Conservation (phyloP, 1,140 invertebrate species). For the Dufourea novaeangliae region DNA sequence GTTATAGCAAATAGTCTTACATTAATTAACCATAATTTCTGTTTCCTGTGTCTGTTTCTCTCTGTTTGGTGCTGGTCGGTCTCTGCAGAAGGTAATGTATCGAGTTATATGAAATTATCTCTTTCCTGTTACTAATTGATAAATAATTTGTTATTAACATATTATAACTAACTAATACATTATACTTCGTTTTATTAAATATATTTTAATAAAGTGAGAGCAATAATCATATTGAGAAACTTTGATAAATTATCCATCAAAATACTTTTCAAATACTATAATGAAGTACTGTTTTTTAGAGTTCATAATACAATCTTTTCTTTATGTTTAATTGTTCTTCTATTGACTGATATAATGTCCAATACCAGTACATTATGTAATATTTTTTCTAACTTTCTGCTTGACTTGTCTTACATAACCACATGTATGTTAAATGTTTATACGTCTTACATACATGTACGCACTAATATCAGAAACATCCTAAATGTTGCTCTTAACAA, state of each 20-base stretch:
- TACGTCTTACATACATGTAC: not conserved
- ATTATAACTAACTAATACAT: not conserved
- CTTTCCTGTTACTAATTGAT: not conserved
- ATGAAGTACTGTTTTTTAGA: not conserved
- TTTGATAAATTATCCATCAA: no score
- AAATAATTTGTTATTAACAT: conserved; percentile 4
- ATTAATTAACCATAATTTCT: conserved; percentile 77
- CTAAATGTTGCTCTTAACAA: not conserved
- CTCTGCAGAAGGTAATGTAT: conserved; percentile 81
- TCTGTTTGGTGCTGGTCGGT: conserved; percentile 80
- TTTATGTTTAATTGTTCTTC: not conserved
- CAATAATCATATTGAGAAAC: not conserved
- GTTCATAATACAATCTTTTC: not conserved
- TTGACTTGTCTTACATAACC: conserved; percentile 2
- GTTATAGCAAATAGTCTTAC: conserved; percentile 31
- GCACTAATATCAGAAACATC: not conserved
- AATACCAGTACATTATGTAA: conserved; percentile 1
- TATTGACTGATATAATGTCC: not conserved
- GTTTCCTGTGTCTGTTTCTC: conserved; percentile 80
- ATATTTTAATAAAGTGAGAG: not conserved
- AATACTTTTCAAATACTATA: no score
- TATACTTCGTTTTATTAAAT: not conserved
- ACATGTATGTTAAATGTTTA: not conserved
- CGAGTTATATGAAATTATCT: conserved; percentile 12
- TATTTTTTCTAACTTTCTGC: conserved; percentile 12